Evolutionary conservation across 2,888 invertebrate genomes (phyloP).

Genomic region (Napeogenes sylphis): DNA sequence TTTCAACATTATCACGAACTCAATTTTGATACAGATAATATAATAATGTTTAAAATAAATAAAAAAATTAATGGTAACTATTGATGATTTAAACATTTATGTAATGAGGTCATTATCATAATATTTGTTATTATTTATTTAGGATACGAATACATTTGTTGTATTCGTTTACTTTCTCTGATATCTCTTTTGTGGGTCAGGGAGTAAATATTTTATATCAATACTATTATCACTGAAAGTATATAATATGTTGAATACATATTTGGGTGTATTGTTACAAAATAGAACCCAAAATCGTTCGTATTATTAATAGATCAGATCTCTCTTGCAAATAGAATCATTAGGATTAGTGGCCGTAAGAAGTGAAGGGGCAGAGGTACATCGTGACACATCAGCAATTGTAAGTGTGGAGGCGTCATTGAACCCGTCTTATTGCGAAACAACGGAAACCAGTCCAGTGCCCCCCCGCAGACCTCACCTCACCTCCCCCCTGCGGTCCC

Average conservation of each 20-base stretch:
- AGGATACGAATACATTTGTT: constrained; percentile 57
- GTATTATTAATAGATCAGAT: background rate
- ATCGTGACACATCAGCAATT: constrained; percentile 66
- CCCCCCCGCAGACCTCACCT: constrained; percentile 35
- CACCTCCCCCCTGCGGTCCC: constrained; percentile 35
- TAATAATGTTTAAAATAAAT: too few relatives aligned
- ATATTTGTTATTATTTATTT: constrained; percentile 60
- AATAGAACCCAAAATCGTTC: too few relatives aligned
- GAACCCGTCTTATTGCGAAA: constrained; percentile 76
- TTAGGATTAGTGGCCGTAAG: constrained; percentile 34
- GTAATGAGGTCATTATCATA: constrained; percentile 66
- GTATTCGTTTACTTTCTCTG: constrained; percentile 66
- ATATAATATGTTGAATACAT: too few relatives aligned
- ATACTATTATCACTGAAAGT: too few relatives aligned
- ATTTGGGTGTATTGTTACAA: too few relatives aligned
- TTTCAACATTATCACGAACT: too few relatives aligned
- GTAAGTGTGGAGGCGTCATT: constrained; percentile 70
- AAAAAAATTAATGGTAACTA: too few relatives aligned
- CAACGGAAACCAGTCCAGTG: constrained; percentile 75
- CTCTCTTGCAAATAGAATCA: constrained; percentile 8
- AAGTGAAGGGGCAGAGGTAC: constrained; percentile 61
- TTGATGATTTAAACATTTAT: constrained; percentile 13
- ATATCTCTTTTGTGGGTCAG: constrained; percentile 68
- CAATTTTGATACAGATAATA: too few relatives aligned
- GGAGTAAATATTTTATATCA: constrained; percentile 49